Evolutionary conservation across 2,888 invertebrate species (phyloP).

Genomic region (Aporophyla nigra): DNA sequence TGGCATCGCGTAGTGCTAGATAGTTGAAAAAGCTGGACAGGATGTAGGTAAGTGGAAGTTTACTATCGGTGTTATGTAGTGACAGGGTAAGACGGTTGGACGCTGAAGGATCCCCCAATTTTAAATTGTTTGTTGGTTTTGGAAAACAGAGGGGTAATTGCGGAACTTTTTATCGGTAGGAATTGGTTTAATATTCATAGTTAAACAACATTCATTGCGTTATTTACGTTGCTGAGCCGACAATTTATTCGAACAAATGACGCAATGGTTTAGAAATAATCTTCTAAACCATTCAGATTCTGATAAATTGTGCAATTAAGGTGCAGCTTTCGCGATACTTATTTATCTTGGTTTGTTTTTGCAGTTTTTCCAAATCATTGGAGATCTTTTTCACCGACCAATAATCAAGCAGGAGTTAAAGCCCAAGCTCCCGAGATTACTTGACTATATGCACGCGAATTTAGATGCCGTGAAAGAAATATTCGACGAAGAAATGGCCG

Average conservation of each 20-base stretch:
- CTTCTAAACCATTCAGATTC: no score
- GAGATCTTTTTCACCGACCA: conserved; percentile 94
- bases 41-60: not conserved
- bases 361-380: conserved; percentile 94
- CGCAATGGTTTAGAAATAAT: no score
- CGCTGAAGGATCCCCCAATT: not conserved
- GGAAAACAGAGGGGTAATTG: no score
- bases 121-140: not conserved
- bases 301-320: no score
- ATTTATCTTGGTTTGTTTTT: conserved; percentile 63
- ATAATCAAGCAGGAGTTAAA: conserved; percentile 94
- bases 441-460: conserved; percentile 92
- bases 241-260: no score
- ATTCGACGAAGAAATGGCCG: conserved; percentile 91
- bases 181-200: no score
- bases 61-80: not conserved
- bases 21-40: not conserved
- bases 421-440: conserved; percentile 92
- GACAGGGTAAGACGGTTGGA: no score
- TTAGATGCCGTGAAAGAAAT: conserved; percentile 92
- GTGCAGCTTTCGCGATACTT: not conserved
- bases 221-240: no score
- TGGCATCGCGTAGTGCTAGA: not conserved
- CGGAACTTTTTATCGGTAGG: no score
- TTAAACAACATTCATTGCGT: no score